Percentiles rank a stretch among this genome's conserved stretches.
Evolutionary conservation across 2,113 vertebrate species (phyloP).

Genomic region (Solea senegalensis): DNA sequence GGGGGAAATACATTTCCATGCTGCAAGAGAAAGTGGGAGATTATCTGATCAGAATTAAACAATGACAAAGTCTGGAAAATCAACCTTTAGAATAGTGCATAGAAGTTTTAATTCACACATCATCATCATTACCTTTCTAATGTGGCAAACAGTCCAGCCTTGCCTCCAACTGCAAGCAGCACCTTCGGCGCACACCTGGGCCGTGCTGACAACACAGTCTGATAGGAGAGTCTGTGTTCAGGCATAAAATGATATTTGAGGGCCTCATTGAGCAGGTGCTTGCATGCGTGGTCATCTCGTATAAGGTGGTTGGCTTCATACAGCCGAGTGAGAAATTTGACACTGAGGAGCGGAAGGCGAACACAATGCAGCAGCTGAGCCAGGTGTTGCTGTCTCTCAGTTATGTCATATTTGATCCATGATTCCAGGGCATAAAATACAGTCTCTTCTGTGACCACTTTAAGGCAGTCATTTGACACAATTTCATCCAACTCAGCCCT

Average conservation of each 20-base stretch:
- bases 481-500: conserved; percentile 94
- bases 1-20: conserved; percentile 98
- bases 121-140: conserved; percentile 88
- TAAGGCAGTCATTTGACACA: conserved; percentile 96
- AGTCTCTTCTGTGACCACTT: conserved; percentile 93
- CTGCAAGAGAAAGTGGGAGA: conserved; percentile 74
- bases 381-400: conserved; percentile 93
- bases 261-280: conserved; percentile 97
- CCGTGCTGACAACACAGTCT: conserved; percentile 90
- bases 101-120: not conserved
- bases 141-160: conserved; percentile 95
- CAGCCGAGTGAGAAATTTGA: conserved; percentile 95
- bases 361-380: conserved; percentile 94
- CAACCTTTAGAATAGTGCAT: not conserved
- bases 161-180: conserved; percentile 95
- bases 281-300: conserved; percentile 95
- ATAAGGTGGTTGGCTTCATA: conserved; percentile 99
- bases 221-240: conserved; percentile 96
- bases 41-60: not conserved
- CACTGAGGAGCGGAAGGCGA: conserved; percentile 93
- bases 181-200: conserved; percentile 96
- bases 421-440: conserved; percentile 95
- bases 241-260: conserved; percentile 99
- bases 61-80: not conserved
- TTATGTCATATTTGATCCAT: conserved; percentile 96